Evolutionary conservation across 2,888 invertebrate genomes (phyloP), one percentile per base, ranked within the genome.

Genomic region (Exephanes ischioxanthus): DNA sequence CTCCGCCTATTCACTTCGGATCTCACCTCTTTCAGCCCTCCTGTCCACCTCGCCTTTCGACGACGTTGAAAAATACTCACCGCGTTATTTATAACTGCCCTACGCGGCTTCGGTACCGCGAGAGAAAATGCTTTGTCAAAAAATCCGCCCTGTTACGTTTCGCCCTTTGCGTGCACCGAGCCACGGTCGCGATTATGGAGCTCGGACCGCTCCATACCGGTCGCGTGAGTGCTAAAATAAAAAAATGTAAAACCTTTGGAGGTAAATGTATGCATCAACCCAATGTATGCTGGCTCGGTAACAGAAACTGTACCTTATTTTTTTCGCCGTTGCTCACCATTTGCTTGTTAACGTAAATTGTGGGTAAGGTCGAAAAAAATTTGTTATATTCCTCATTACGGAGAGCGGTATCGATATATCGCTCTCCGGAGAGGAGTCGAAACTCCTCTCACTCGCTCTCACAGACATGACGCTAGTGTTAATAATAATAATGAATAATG

Each of bases 31-130:
- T 22, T 70, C 22, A 45, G 22, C 41, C 70, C 37, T 63, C 85
- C 19, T 41, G 67, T 79, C 68, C 72, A 63, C 68, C 67, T 30
- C 66, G 37, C 11, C 72, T 82, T 79, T 73, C 58, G 58, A 48
- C 53, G 33, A 48, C 48, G 61, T 33, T 78, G 51, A 63, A 68
- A 68, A 83, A 73, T 78, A 75, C 22, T 55, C 48, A 53, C 33
- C 41, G 33, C 72, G 68, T 73, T 45, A 68, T 73, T 58, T 55
- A 51, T 19, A 67, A 51, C 48, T 61, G 14, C 33, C n/a, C n/a
- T 63, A 6, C 30, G 16, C 58, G 22, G 14, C 11, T 22, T 55
- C 55, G 26, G 9, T 19, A 3, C 6, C 19, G 55, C 55, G 55
- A 55, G 55, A 26, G 26, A 58, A 58, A 48, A 55, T 19, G 14